Evolutionary conservation across 2,113 vertebrate species (phyloP).

Genomic region (Upupa epops): DNA sequence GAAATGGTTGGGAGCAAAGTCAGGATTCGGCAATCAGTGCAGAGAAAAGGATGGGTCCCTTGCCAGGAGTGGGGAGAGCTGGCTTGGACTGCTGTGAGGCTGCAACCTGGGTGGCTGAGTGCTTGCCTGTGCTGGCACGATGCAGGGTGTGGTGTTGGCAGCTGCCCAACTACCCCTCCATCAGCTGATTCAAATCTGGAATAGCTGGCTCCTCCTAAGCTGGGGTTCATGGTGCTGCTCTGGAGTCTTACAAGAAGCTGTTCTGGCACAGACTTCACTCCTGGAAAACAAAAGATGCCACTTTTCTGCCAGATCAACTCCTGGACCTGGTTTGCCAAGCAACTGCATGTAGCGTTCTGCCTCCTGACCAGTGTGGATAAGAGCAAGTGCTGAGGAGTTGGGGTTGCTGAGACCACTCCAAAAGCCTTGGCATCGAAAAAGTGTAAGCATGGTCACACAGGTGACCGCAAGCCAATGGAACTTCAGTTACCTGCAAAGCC

Average conservation of each 20-base stretch:
- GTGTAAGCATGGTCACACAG: neutral
- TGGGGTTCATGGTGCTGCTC: rapidly evolving
- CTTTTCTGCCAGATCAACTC: neutral
- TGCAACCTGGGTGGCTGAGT: neutral
- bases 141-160: neutral
- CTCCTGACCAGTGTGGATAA: neutral
- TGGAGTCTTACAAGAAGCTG: neutral
- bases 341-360: rapidly evolving
- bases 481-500: neutral
- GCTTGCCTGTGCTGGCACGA: neutral
- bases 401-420: neutral
- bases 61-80: neutral
- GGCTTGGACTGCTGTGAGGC: neutral
- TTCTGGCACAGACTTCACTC: rapidly evolving
- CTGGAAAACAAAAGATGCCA: neutral
- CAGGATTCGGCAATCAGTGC: neutral
- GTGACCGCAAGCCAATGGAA: neutral
- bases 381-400: rapidly evolving
- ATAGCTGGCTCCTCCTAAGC: rapidly evolving
- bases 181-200: neutral
- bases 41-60: neutral
- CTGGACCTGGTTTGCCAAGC: neutral
- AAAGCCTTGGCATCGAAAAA: neutral
- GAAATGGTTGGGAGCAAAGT: neutral
- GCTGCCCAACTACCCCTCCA: neutral